Percentiles rank a stretch among this genome's conserved stretches.
These are phyloP conservation scores for Irena cyanogastra DNA, from an alignment of 2,113 vertebrate species.

Conservation along the genomic window DNA sequence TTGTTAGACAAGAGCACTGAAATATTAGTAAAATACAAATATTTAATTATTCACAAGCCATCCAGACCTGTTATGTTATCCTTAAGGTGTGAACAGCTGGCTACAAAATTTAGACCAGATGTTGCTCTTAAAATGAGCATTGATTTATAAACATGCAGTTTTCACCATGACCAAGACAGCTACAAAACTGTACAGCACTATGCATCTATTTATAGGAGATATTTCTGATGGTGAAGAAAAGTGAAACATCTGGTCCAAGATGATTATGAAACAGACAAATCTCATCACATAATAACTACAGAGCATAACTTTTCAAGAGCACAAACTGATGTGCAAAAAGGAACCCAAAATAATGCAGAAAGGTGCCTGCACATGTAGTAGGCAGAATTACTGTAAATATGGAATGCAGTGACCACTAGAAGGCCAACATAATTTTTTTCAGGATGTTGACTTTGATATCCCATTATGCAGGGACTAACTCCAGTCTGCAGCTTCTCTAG, in stretches of 20 bases:
- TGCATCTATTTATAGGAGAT: constrained; percentile 12
- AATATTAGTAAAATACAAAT: constrained; percentile 32
- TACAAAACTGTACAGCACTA: background rate
- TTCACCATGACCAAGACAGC: constrained; percentile 15
- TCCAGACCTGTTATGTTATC: background rate
- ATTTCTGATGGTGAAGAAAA: constrained; percentile 23
- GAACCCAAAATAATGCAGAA: background rate
- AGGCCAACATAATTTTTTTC: background rate
- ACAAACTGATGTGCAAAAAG: background rate
- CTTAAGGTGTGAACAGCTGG: constrained; percentile 61
- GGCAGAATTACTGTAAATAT: background rate
- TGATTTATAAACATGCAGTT: constrained; percentile 1
- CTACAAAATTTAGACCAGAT: constrained; percentile 52
- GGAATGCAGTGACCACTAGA: background rate
- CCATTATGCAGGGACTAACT: background rate
- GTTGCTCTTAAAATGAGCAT: constrained; percentile 34
- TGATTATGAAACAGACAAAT: constrained; percentile 21
- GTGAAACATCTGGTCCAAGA: constrained; percentile 20
- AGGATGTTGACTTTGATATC: background rate
- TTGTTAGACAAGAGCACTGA: background rate
- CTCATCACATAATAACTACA: background rate
- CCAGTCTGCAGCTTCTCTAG: background rate
- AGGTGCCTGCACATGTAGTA: background rate
- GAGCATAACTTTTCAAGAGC: background rate
- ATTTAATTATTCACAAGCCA: constrained; percentile 42